A percentile compares a stretch with the other conserved stretches of the same genome.
These are phyloP conservation scores for Sus scrofa DNA, from an alignment of 2,113 vertebrate genomes.

Conservation along the genomic window DNA sequence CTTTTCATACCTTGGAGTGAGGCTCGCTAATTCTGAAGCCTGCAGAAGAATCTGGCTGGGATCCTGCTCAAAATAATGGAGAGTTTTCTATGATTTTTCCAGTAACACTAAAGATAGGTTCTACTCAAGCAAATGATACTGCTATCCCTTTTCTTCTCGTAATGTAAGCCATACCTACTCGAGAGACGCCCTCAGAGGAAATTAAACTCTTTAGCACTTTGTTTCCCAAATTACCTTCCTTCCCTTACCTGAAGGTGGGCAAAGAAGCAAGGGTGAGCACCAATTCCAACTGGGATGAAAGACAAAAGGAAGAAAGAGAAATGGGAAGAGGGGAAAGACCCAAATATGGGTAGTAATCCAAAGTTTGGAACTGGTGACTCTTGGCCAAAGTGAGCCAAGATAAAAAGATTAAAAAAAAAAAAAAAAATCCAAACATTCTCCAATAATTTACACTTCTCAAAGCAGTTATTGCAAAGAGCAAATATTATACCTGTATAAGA, in stretches of 20 bases:
- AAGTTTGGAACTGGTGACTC: neutral
- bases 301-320: neutral
- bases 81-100: slow-evolving; percentile 2
- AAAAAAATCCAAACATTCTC: neutral
- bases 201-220: neutral
- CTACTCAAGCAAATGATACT: neutral
- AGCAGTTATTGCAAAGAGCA: neutral
- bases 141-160: neutral
- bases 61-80: neutral
- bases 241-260: neutral
- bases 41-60: neutral
- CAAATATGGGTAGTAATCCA: neutral
- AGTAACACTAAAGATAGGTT: neutral
- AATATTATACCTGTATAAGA: neutral
- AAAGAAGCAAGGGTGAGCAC: slow-evolving; percentile 26
- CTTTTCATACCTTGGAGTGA: neutral
- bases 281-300: neutral
- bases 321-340: neutral
- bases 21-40: slow-evolving; percentile 13
- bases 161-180: neutral
- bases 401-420: too few relatives aligned
- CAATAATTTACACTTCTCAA: neutral
- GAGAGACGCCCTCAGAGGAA: neutral
- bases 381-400: neutral
- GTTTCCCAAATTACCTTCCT: slow-evolving; percentile 10